Conservation (phyloP, 2,113 vertebrate species). For the Saccopteryx leptura region DNA sequence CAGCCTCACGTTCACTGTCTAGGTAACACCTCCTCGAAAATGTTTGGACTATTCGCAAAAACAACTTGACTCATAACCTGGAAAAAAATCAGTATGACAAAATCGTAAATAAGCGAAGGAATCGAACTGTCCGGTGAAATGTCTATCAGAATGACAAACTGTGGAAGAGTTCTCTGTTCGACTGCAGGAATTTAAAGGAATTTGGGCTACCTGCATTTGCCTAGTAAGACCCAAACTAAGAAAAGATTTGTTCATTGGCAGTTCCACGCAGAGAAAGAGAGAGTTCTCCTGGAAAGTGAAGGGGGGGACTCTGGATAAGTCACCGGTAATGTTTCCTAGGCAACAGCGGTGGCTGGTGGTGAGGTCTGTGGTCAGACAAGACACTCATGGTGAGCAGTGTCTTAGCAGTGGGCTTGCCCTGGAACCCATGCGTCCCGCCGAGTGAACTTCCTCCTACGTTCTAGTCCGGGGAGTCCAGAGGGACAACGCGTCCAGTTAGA, state of each 20-base stretch:
- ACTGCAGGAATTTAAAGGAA: not conserved
- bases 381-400: not conserved
- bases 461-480: not conserved
- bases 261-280: not conserved
- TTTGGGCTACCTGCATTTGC: not conserved
- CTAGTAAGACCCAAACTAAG: not conserved
- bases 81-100: not conserved
- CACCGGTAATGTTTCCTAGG: not conserved
- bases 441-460: not conserved
- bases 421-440: not conserved
- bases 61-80: not conserved
- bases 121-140: not conserved
- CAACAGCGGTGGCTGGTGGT: not conserved
- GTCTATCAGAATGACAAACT: not conserved
- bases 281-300: not conserved
- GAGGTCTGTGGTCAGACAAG: not conserved
- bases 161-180: not conserved
- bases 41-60: not conserved
- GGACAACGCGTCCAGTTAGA: not conserved
- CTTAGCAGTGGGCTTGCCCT: rapidly evolving
- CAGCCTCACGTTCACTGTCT: not conserved
- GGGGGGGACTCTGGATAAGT: not conserved
- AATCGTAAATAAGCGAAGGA: not conserved
- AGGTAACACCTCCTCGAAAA: not conserved
- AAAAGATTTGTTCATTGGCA: not conserved